These are phyloP conservation scores for Peromyscus attwateri DNA, from an alignment of 2,797 vertebrate species.

Conservation along the genomic window DNA sequence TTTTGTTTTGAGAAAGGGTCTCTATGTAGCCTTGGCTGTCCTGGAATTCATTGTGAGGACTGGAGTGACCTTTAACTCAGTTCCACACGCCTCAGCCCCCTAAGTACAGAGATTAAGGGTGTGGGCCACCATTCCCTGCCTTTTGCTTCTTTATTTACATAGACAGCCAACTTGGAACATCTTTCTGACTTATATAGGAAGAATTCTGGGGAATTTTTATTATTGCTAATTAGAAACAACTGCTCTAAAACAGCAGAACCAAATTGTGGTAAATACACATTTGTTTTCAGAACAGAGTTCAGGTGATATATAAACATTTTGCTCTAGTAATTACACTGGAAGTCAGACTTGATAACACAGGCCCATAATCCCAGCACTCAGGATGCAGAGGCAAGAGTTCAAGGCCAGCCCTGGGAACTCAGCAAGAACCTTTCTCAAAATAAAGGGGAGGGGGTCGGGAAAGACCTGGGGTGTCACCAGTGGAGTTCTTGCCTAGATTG, in stretches of 20 bases:
- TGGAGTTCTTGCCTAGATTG: background rate
- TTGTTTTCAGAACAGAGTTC: slow-evolving; percentile 24
- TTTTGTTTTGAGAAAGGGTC: background rate
- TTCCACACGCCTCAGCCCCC: background rate
- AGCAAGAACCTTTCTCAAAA: background rate
- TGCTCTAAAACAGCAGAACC: background rate
- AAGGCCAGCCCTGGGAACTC: background rate
- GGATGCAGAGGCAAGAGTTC: background rate
- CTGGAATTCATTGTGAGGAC: background rate
- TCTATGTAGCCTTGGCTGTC: background rate
- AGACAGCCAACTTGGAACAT: background rate
- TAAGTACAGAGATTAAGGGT: background rate
- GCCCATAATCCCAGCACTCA: background rate
- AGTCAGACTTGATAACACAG: background rate
- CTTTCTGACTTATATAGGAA: background rate
- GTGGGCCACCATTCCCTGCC: background rate
- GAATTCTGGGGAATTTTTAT: background rate
- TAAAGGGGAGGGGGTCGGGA: background rate
- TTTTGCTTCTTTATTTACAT: slow-evolving; percentile 7
- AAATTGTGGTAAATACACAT: background rate
- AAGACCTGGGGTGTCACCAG: background rate
- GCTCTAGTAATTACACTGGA: slow-evolving; percentile 15
- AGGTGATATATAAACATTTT: background rate
- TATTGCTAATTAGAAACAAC: slow-evolving; percentile 36
- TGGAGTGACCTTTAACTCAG: background rate